Evolutionary conservation across 2,888 invertebrate genomes (phyloP).

Genomic region (Gisinianus flammeolus): DNA sequence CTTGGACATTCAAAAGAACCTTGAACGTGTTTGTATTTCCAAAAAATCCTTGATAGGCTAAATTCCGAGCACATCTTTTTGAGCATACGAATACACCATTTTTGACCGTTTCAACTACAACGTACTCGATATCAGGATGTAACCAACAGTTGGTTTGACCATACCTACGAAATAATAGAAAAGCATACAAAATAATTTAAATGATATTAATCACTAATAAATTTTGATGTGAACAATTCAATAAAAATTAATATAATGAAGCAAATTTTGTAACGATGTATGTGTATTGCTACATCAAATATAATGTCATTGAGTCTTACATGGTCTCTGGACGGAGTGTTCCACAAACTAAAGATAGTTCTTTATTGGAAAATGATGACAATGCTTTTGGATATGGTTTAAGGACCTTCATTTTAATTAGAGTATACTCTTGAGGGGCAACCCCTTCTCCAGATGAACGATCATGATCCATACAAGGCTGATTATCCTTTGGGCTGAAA

Average conservation of each 20-base stretch:
- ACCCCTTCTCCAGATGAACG: conserved; percentile 95
- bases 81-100: conserved; percentile 88
- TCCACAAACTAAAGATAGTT: conserved; percentile 82
- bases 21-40: conserved; percentile 77
- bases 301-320: conserved; percentile 64
- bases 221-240: too few relatives aligned
- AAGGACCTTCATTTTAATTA: conserved; percentile 88
- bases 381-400: conserved; percentile 76
- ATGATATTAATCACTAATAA: too few relatives aligned
- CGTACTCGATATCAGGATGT: conserved; percentile 91
- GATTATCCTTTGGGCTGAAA: conserved; percentile 93
- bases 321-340: conserved; percentile 99
- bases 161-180: conserved; percentile 62
- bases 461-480: conserved; percentile 99
- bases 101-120: conserved; percentile 77
- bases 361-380: conserved; percentile 63
- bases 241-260: not conserved
- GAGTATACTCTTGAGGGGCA: conserved; percentile 96
- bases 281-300: too few relatives aligned
- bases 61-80: conserved; percentile 86
- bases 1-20: conserved; percentile 72
- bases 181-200: not conserved
- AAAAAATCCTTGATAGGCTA: conserved; percentile 94
- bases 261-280: not conserved
- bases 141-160: conserved; percentile 99